Evolutionary conservation across 2,888 invertebrate species (phyloP).

Genomic region (Diaphora mendica): DNA sequence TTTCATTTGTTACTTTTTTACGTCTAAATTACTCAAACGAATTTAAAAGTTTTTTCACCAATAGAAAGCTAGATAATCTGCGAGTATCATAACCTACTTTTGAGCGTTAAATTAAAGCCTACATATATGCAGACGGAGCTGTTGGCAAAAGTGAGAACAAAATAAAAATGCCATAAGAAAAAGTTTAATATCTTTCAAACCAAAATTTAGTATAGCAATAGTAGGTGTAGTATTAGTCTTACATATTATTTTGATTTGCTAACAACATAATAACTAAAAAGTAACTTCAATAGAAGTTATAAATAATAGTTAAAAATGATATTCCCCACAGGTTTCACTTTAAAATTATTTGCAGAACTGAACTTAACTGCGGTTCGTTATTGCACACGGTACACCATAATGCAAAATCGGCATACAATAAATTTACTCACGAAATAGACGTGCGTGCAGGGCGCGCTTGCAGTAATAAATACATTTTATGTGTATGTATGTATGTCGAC

Average conservation of each 20-base stretch:
- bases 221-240: not conserved
- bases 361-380: slow-evolving; percentile 43
- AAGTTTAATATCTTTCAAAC: not conserved
- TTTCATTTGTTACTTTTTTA: no score
- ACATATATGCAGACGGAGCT: no score
- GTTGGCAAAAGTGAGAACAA: no score
- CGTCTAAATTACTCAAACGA: not conserved
- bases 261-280: not conserved
- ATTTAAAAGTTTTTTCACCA: no score
- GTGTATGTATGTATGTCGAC: slow-evolving; percentile 56
- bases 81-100: no score
- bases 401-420: slow-evolving; percentile 78
- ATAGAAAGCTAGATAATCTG: no score
- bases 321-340: slow-evolving; percentile 7
- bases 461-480: slow-evolving; percentile 81
- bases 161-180: no score
- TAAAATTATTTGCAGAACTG: slow-evolving; percentile 24
- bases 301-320: not conserved
- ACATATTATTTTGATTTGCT: not conserved
- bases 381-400: slow-evolving; percentile 68
- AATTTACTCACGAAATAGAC: slow-evolving; percentile 79
- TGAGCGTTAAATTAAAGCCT: no score
- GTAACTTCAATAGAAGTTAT: not conserved
- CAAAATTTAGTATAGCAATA: not conserved
- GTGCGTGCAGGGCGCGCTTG: slow-evolving; percentile 73